Evolutionary conservation across 2,113 vertebrate species (phyloP), one percentile per base, ranked within the genome.

Genomic region (Acanthisitta chloris): DNA sequence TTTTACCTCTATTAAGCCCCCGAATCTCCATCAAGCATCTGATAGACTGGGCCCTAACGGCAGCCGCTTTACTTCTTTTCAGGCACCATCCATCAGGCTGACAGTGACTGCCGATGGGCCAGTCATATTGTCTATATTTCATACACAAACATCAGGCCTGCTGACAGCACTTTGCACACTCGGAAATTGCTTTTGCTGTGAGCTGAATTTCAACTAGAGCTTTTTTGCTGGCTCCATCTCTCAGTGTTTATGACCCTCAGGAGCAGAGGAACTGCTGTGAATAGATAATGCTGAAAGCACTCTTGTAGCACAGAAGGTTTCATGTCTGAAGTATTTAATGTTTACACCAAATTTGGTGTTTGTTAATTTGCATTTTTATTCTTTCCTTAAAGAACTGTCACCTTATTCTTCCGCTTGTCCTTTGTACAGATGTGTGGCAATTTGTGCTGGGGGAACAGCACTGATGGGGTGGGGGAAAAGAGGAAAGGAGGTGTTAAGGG

Each of bases 121-220:
- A 98, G 98, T 99, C 98, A 92, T 98, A 98, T 98, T 98, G 98
- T 98, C 99, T 98, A 98, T 99, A 99, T 99, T 99, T 99, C 99
- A 99, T 98, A 98, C 98, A 98, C 98, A 99, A 99, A 98, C 98
- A 99, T 98, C 98, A 98, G 98, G 98, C 98, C 98, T 98, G 98
- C 99, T 99, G 99, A 99, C 99, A 99, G 99, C 98, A 98, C 98
- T 98, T 98, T 98, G 98, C 98, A 99, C 97, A 98, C 98, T 99
- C 99, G 98, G 99, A 99, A 99, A 99, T 98, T 99, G 98, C 98
- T 99, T 99, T 98, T 98, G 98, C 98, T 99, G 98, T 99, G 99
- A 99, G 98, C 98, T 97, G 99, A 99, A 99, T 99, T 99, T 99
- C 98, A 99, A 99, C 97, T 98, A 99, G 98, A 97, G 97, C 97